These are phyloP conservation scores for Ophonus ardosiacus DNA, from an alignment of 2,888 invertebrate species.

Conservation along the genomic window DNA sequence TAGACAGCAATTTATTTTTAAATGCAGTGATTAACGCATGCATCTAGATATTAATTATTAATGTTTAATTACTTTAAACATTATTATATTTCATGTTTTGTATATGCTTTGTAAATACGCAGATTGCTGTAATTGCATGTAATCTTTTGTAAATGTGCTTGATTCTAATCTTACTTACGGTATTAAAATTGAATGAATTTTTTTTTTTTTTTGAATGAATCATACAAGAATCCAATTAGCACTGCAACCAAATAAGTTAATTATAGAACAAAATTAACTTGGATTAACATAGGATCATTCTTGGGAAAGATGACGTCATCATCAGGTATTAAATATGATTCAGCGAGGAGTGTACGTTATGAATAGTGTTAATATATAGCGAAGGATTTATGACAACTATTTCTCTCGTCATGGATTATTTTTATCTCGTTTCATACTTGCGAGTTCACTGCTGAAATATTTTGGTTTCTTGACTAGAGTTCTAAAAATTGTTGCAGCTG, in stretches of 20 bases:
- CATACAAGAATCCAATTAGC: neutral
- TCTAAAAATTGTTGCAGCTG: neutral
- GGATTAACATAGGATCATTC: no score
- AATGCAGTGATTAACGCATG: no score
- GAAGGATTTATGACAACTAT: slow-evolving; percentile 19
- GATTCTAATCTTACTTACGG: neutral
- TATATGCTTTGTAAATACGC: neutral
- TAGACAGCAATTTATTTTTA: neutral
- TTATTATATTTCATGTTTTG: slow-evolving; percentile 6
- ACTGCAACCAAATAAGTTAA: neutral
- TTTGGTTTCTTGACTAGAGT: neutral
- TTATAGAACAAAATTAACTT: no score
- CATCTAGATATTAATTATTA: neutral
- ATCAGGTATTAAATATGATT: slow-evolving; percentile 46
- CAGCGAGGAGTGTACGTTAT: slow-evolving; percentile 17
- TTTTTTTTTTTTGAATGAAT: neutral
- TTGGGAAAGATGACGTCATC: slow-evolving; percentile 14
- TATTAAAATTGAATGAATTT: no score
- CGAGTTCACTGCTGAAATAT: slow-evolving; percentile 1
- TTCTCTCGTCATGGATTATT: slow-evolving; percentile 47
- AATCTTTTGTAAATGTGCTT: slow-evolving; percentile 10
- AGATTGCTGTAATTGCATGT: neutral
- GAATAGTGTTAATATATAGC: slow-evolving; percentile 21
- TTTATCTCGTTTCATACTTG: slow-evolving; percentile 24
- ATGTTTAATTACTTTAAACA: neutral